Base-by-base conservation (phyloP, 2,113 vertebrate species). In the Puntigrus tetrazona region DNA sequence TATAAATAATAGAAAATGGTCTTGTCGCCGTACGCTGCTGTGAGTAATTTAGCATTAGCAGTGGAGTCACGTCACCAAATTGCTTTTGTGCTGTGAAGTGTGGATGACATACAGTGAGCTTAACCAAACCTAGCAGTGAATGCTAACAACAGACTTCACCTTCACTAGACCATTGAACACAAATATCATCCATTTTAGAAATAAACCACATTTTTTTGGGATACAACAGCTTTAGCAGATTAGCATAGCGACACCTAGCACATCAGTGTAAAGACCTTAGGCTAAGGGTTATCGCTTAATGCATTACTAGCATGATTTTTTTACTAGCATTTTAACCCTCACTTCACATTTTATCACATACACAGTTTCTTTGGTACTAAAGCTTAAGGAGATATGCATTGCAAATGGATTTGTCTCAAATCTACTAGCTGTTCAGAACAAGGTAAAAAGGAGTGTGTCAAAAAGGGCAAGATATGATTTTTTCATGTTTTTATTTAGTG, bases 71-170 rank as follows among this genome's bases (percentile, higher is more conserved):
- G 83, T 91, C 87, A 84, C 69, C 85, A 50, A 70, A 82, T 84
- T 63, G 81, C 87, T 63, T 85, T 85, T 86, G 83, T 85, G 86
- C 89, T 87, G 67, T 91, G 91, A 90, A 89, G 84, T 86, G 85
- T 73, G 43, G 75, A 86, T 88, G 88, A 27, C 36, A 52, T 75
- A 89, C 81, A 78, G 82, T 86, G 84, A 75, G 86, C 84, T 81
- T 65, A 86, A 82, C n/a, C 38, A 78, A 74, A 63, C 73, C 87
- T 84, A 87, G 87, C 86, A 38, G 41, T 73, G 80, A 78, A 84
- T 88, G 73, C 81, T 88, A 87, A 84, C 25, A 55, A 82, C 69
- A 85, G 84, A 73, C 86, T 85, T 75, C 45, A 75, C 73, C 73
- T 88, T 86, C 82, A 88, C 89, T 85, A 89, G 63, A 47, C 70